Evolutionary conservation across 2,797 vertebrate species (phyloP).

Genomic region (Erethizon dorsatum): DNA sequence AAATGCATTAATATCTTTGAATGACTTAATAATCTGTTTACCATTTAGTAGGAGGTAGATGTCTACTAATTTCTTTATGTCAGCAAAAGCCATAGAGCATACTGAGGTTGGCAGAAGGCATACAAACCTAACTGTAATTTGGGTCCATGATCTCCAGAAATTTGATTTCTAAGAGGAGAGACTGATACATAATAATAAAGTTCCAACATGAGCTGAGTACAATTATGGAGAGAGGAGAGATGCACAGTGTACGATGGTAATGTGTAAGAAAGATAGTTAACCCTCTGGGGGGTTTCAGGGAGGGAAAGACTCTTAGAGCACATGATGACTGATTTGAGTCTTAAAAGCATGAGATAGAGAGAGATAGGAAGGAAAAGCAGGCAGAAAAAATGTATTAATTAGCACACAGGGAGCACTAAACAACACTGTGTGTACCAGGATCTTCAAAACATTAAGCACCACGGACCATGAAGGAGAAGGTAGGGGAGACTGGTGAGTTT

Average conservation of each 20-base stretch:
- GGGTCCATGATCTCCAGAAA: neutral
- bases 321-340: neutral
- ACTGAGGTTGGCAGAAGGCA: neutral
- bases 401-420: neutral
- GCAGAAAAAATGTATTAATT: neutral
- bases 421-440: neutral
- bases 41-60: neutral
- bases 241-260: neutral
- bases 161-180: neutral
- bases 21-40: neutral
- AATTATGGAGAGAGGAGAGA: neutral
- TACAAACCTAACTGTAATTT: conserved; percentile 8
- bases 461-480: neutral
- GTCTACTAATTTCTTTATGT: conserved; percentile 25
- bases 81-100: neutral
- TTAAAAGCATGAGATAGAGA: neutral
- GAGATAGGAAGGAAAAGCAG: neutral
- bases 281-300: neutral
- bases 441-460: neutral
- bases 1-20: neutral
- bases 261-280: neutral
- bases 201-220: neutral
- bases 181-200: neutral
- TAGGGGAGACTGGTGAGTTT: neutral
- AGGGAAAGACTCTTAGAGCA: neutral